Percentiles rank a stretch among this genome's conserved stretches.
Conservation (phyloP, 1,140 invertebrate species). For the Mactra quadrangularis region DNA sequence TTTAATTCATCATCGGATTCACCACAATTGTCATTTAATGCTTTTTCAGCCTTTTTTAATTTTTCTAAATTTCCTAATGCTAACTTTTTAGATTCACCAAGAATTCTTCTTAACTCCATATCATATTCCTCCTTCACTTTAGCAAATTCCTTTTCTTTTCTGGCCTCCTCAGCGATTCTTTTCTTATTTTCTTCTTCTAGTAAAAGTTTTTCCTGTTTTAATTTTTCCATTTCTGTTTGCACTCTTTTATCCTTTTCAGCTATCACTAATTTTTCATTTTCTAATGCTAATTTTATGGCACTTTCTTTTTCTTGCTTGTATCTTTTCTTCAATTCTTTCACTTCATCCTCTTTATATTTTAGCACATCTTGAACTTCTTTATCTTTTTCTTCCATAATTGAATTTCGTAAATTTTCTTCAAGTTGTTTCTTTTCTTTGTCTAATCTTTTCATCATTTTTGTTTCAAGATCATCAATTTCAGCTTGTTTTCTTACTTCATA, state of each 20-base stretch:
- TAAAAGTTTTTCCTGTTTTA: constrained; percentile 70
- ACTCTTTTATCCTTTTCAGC: constrained; percentile 63
- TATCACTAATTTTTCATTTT: constrained; percentile 64
- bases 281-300: constrained; percentile 62
- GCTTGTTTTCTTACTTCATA: constrained; percentile 58
- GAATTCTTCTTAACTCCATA: constrained; percentile 69
- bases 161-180: constrained; percentile 66
- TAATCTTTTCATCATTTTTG: constrained; percentile 63
- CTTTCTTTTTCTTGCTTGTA: constrained; percentile 64
- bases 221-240: constrained; percentile 68
- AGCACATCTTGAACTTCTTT: constrained; percentile 70
- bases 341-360: constrained; percentile 70
- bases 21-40: constrained; percentile 68
- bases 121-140: constrained; percentile 74
- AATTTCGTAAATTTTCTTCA: constrained; percentile 65
- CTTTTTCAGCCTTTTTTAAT: constrained; percentile 72
- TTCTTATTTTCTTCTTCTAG: constrained; percentile 84
- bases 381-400: constrained; percentile 71
- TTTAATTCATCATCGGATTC: constrained; percentile 68
- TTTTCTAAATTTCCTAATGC: constrained; percentile 74
- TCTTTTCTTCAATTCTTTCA: constrained; percentile 57
- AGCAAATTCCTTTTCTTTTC: constrained; percentile 71
- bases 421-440: constrained; percentile 65
- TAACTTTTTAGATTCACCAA: constrained; percentile 71
- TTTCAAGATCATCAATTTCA: constrained; percentile 57